Conservation (phyloP, 2,888 invertebrate species). For the Liopterus haemorrhoidalis region DNA sequence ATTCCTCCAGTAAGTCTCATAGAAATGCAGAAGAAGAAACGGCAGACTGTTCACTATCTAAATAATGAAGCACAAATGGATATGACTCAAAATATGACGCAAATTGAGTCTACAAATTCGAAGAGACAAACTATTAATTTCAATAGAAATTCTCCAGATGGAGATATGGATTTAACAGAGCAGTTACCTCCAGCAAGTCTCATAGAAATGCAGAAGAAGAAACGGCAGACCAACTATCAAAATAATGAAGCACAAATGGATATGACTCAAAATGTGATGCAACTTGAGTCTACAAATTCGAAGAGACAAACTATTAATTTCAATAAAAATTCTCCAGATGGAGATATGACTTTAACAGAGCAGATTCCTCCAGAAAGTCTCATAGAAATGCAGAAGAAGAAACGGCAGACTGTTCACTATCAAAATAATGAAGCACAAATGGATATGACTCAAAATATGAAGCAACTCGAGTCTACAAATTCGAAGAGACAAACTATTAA, state of each 20-base stretch:
- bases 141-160: background rate
- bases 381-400: slow-evolving; percentile 6
- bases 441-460: background rate
- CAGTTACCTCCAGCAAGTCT: slow-evolving; percentile 1
- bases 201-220: background rate
- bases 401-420: too few species aligned
- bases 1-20: slow-evolving; percentile 1
- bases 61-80: slow-evolving; percentile 1
- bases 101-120: background rate
- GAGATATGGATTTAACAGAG: background rate
- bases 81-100: slow-evolving; percentile 1
- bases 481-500: slow-evolving; percentile 9
- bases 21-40: slow-evolving; percentile 1
- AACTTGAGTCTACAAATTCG: too few species aligned
- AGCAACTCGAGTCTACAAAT: background rate
- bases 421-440: too few species aligned
- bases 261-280: too few species aligned
- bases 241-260: too few species aligned
- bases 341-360: background rate
- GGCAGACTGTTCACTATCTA: slow-evolving; percentile 5
- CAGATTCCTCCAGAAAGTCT: slow-evolving; percentile 2
- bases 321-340: background rate
- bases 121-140: slow-evolving; percentile 1
- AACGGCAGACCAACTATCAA: too few species aligned
- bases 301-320: too few species aligned